Evolutionary conservation across 92 coral and sea anemone genomes (phyloP).

Genomic region (Bergia puertoricense): DNA sequence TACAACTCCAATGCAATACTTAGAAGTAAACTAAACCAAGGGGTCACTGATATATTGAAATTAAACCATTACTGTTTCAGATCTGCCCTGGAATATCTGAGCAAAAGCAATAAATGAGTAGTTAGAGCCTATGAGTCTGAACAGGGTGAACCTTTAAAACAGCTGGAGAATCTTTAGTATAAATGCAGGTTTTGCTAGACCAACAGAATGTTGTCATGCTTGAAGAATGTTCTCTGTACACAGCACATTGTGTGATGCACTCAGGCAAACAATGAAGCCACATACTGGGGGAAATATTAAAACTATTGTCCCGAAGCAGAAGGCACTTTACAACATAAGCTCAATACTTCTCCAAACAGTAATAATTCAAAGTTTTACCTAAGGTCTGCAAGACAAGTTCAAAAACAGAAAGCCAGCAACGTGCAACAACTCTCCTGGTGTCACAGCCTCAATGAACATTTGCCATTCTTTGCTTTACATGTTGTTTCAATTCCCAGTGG

Average conservation of each 20-base stretch:
- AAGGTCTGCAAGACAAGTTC: background rate
- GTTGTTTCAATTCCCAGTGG: constrained; percentile 29
- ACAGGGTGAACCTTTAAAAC: background rate
- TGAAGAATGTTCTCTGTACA: constrained; percentile 32
- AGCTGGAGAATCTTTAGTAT: constrained; percentile 8
- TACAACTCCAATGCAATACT: background rate
- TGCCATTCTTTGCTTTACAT: background rate
- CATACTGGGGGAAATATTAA: constrained; percentile 44
- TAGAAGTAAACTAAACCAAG: background rate
- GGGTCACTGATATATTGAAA: constrained; percentile 17
- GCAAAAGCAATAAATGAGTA: constrained; percentile 6
- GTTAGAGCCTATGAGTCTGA: background rate
- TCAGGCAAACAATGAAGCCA: constrained; percentile 29
- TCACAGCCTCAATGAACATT: background rate
- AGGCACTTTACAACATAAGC: constrained; percentile 29
- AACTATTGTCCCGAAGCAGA: constrained; percentile 48
- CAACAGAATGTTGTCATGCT: constrained; percentile 21
- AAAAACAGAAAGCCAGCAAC: background rate
- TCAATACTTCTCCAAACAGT: background rate
- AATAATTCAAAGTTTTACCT: background rate
- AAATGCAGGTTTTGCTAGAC: constrained; percentile 5
- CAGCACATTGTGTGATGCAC: constrained; percentile 36
- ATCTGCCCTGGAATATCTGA: background rate
- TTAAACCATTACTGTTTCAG: constrained; percentile 13
- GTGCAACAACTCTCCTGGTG: background rate